Conservation (phyloP, 2,797 vertebrate genomes). For the Sorex maritimensis region DNA sequence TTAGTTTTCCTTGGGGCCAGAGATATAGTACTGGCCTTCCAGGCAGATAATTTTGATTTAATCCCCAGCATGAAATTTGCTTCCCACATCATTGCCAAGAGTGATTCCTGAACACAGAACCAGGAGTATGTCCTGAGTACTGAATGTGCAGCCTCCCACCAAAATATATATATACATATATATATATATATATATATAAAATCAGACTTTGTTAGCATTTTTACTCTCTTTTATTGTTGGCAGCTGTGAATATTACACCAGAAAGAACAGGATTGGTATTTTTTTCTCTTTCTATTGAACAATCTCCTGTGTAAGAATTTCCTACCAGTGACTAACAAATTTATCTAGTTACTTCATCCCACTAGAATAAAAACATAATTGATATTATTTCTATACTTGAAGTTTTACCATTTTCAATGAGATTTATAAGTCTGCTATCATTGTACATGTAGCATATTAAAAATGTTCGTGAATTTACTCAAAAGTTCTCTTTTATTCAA, state of each 20-base stretch:
- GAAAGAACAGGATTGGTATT: background rate
- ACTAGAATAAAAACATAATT: constrained; percentile 30
- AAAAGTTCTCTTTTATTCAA: constrained; percentile 16
- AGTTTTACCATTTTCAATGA: constrained; percentile 23
- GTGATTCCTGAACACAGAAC: no score
- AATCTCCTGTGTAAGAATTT: background rate
- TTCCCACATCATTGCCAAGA: no score
- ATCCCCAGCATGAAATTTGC: no score
- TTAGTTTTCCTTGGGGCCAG: background rate
- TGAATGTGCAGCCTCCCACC: no score
- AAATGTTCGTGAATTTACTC: constrained; percentile 43
- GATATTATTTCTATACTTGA: background rate
- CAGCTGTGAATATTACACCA: background rate
- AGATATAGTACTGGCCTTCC: no score
- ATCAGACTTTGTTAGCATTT: background rate
- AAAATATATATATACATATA: no score
- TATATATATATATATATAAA: no score
- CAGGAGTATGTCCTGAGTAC: no score
- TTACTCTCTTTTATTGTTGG: background rate
- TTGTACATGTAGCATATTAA: constrained; percentile 68
- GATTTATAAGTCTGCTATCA: constrained; percentile 51
- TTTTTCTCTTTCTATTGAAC: background rate
- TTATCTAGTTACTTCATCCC: background rate
- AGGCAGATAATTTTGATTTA: no score
- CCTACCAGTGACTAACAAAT: background rate